These are phyloP conservation scores for Callosobruchus maculatus DNA, from an alignment of 2,888 invertebrate species.

Conservation along the genomic window DNA sequence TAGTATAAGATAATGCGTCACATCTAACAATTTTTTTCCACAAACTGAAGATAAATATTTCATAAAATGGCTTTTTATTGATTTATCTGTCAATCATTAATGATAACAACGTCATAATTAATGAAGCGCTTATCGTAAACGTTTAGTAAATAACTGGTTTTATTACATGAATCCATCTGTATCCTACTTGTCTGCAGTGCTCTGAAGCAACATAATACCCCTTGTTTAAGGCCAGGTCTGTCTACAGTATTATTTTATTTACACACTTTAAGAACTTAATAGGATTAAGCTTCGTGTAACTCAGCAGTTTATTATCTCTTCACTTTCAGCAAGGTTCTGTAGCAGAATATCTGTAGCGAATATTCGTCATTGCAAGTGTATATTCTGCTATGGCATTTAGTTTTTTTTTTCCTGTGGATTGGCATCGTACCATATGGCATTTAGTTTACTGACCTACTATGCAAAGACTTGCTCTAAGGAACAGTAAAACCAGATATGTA, in stretches of 20 bases:
- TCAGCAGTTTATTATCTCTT: background rate
- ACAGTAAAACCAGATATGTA: too few species aligned
- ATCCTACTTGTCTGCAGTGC: background rate
- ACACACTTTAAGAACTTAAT: background rate
- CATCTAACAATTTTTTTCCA: background rate
- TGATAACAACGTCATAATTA: background rate
- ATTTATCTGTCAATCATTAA: background rate
- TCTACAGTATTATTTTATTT: background rate
- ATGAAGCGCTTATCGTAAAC: background rate
- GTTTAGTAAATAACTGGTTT: background rate
- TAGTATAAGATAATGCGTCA: background rate
- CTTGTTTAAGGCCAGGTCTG: background rate
- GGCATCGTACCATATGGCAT: too few species aligned
- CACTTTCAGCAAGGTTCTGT: background rate
- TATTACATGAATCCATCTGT: background rate
- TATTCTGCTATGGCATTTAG: too few species aligned
- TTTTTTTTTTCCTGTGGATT: too few species aligned
- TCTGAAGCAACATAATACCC: background rate
- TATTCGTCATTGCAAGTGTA: too few species aligned
- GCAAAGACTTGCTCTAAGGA: too few species aligned
- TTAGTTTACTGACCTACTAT: too few species aligned
- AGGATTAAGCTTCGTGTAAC: background rate
- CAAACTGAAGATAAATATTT: background rate
- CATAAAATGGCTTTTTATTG: background rate
- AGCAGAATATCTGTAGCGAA: background rate